Evolutionary conservation across 2,113 vertebrate species (phyloP).

Genomic region (Azemiops feae): DNA sequence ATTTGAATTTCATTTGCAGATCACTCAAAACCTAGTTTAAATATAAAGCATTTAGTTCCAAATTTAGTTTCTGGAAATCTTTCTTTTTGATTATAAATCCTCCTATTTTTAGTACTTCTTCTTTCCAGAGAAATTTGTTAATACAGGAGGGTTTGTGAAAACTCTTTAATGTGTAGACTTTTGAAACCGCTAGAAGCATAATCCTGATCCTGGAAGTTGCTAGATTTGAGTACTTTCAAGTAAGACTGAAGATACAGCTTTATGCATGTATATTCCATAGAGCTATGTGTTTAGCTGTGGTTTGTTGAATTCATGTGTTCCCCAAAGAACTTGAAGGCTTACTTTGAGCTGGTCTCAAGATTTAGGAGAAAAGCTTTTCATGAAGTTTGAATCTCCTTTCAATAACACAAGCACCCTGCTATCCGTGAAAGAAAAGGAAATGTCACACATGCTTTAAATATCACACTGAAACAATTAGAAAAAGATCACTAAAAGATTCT

Average conservation of each 20-base stretch:
- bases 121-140: background rate
- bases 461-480: background rate
- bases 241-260: background rate
- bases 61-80: constrained; percentile 18
- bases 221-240: background rate
- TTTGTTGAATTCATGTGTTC: background rate
- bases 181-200: background rate
- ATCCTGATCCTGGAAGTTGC: background rate
- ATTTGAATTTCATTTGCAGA: background rate
- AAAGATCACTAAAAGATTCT: background rate
- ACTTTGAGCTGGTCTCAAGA: background rate
- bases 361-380: background rate
- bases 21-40: fast-evolving
- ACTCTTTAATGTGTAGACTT: background rate
- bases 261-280: background rate
- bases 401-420: background rate
- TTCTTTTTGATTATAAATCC: background rate
- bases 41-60: background rate
- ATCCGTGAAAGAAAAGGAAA: background rate
- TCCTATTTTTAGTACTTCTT: background rate
- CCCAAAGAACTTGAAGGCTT: background rate
- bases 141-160: background rate
- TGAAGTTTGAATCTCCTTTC: background rate
- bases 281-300: background rate
- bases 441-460: background rate